These are phyloP conservation scores for Nomada ferruginata DNA, from an alignment of 2,888 invertebrate species.

Conservation along the genomic window DNA sequence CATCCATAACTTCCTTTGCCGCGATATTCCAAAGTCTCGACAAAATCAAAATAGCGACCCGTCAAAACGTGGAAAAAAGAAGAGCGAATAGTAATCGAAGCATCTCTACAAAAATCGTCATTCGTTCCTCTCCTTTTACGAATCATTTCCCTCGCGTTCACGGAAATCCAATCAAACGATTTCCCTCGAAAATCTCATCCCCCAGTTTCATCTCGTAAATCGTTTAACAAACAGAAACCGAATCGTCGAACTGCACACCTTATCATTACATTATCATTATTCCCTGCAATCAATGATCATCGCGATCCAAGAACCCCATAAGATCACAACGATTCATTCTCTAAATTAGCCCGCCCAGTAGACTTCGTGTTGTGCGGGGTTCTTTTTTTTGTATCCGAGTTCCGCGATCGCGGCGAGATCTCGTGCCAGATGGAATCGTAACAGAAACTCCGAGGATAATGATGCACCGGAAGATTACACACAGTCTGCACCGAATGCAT, in stretches of 20 bases:
- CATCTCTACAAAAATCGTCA: too few species aligned
- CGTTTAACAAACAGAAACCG: slow-evolving; percentile 1
- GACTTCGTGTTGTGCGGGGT: slow-evolving; percentile 7
- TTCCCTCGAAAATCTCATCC: not conserved
- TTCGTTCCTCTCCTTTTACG: too few species aligned
- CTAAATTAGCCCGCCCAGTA: slow-evolving; percentile 33
- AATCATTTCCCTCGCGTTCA: too few species aligned
- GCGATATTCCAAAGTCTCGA: not conserved
- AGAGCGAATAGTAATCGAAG: not conserved
- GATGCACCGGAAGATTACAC: slow-evolving; percentile 62
- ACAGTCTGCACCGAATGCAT: slow-evolving; percentile 71
- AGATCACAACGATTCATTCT: slow-evolving; percentile 44
- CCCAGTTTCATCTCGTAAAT: not conserved
- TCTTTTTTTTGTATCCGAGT: slow-evolving; percentile 27
- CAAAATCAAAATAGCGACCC: not conserved
- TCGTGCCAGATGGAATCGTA: slow-evolving; percentile 67
- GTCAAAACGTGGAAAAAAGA: slow-evolving; percentile 15
- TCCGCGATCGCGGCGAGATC: slow-evolving; percentile 46
- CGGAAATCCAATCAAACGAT: not conserved
- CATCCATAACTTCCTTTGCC: not conserved
- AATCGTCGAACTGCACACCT: not conserved
- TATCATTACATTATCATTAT: too few species aligned
- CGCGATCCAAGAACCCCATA: slow-evolving; percentile 1
- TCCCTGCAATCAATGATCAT: not conserved
- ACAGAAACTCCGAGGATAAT: slow-evolving; percentile 65